These are phyloP conservation scores for Asarcornis scutulata DNA, from an alignment of 2,113 vertebrate genomes.

Conservation along the genomic window DNA sequence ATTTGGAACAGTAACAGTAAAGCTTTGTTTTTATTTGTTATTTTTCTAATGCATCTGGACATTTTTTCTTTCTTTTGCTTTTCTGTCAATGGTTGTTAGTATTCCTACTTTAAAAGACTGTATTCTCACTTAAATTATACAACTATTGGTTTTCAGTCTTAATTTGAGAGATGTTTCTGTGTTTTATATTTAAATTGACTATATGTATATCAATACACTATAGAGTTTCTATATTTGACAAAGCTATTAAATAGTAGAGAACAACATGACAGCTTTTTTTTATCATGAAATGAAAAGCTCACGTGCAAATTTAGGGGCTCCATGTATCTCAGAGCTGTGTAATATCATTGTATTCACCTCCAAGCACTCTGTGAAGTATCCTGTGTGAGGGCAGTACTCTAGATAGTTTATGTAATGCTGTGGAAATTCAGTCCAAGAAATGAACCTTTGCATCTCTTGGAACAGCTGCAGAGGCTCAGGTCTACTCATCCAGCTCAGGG, in stretches of 20 bases:
- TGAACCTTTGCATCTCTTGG: neutral
- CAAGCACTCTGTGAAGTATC: neutral
- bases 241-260: slow-evolving; percentile 9
- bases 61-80: neutral
- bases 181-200: neutral
- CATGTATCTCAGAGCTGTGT: neutral
- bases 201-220: neutral
- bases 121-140: neutral
- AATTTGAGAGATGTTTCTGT: neutral
- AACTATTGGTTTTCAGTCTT: neutral
- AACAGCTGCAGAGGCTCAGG: slow-evolving; percentile 63
- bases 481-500: slow-evolving; percentile 44
- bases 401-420: neutral
- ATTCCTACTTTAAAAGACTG: neutral
- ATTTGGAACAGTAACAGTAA: neutral
- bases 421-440: slow-evolving; percentile 40
- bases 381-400: neutral
- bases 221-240: neutral
- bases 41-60: neutral
- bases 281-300: slow-evolving; percentile 16
- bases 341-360: neutral
- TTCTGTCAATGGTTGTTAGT: neutral
- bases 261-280: slow-evolving; percentile 11
- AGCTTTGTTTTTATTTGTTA: neutral
- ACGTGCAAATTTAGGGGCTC: neutral